Conservation (phyloP, 2,888 invertebrate genomes). For the Myopa testacea region DNA sequence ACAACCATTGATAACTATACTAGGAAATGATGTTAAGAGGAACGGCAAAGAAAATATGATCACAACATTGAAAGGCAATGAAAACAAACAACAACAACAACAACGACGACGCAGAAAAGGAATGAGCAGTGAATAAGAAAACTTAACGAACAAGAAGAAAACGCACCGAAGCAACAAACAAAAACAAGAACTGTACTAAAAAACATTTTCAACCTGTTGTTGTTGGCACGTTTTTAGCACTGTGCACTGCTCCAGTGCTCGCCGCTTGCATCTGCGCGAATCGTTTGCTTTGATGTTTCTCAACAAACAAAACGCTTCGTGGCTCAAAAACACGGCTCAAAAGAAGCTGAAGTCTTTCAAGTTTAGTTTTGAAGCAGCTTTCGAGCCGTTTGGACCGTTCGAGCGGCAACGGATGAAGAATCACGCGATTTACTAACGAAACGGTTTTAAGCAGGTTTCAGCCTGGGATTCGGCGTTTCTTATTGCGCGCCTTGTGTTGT, state of each 20-base stretch:
- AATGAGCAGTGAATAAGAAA: constrained; percentile 11
- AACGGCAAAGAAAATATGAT: neutral
- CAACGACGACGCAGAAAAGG: too few species aligned
- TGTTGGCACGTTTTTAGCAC: neutral
- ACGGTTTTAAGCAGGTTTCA: neutral
- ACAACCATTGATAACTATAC: neutral
- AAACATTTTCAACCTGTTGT: neutral
- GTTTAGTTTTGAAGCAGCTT: constrained; percentile 22
- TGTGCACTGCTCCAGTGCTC: neutral
- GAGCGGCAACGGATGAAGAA: constrained; percentile 20
- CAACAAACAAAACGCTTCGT: neutral
- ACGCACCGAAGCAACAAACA: neutral
- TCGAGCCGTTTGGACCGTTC: constrained; percentile 23
- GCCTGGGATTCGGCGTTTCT: constrained; percentile 1
- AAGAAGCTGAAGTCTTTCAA: constrained; percentile 46
- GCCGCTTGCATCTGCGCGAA: neutral
- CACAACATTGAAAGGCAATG: neutral
- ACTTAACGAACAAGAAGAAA: constrained; percentile 13
- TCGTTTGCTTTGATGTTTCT: neutral
- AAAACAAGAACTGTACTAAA: constrained; percentile 30
- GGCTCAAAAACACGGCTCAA: constrained; percentile 54
- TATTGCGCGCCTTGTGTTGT: constrained; percentile 56
- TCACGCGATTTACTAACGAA: neutral
- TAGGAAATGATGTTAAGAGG: constrained; percentile 23
- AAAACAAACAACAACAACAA: neutral